Evolutionary conservation across 2,888 invertebrate genomes (phyloP).

Genomic region (Parochlus steinenii): DNA sequence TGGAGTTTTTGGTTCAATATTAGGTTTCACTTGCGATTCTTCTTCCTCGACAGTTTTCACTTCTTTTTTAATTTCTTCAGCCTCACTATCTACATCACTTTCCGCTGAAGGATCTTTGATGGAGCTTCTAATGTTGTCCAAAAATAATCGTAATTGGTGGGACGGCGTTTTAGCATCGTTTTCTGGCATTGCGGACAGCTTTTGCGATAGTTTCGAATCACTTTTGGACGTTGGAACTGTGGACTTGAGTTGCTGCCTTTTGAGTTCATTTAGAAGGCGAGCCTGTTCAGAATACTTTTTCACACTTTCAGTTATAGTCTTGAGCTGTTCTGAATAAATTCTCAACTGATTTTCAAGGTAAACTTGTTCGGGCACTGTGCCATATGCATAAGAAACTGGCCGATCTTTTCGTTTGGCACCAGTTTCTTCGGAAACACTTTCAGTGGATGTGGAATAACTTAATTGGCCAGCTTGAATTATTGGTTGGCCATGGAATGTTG

Average conservation of each 20-base stretch:
- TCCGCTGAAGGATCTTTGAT: slow-evolving; percentile 21
- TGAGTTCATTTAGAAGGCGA: slow-evolving; percentile 27
- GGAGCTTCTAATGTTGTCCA: slow-evolving; percentile 28
- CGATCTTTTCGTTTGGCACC: slow-evolving; percentile 19
- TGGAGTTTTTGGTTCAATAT: slow-evolving; percentile 22
- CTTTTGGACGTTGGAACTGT: slow-evolving; percentile 14
- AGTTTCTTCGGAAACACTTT: slow-evolving; percentile 8
- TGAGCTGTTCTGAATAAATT: slow-evolving; percentile 28
- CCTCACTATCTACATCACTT: slow-evolving; percentile 8
- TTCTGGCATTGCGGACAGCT: slow-evolving; percentile 1
- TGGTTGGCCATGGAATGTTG: slow-evolving; percentile 25
- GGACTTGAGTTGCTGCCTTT: slow-evolving; percentile 25
- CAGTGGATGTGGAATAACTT: no score
- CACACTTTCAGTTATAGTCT: slow-evolving; percentile 30
- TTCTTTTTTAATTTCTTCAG: slow-evolving; percentile 3
- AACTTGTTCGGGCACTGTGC: slow-evolving; percentile 25
- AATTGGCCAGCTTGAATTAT: slow-evolving; percentile 17
- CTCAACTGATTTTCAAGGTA: slow-evolving; percentile 29
- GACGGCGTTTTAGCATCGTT: slow-evolving; percentile 27
- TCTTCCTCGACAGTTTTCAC: neutral
- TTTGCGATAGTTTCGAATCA: slow-evolving; percentile 10
- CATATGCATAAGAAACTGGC: slow-evolving; percentile 28
- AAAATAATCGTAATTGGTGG: slow-evolving; percentile 25
- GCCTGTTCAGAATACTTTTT: slow-evolving; percentile 31
- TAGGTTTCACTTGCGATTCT: neutral